A percentile compares a stretch with the other conserved stretches of the same genome.
phyloP scores from a whole-genome alignment of 2,113 vertebrate genomes.

The Pangasianodon hypophthalmus region DNA sequence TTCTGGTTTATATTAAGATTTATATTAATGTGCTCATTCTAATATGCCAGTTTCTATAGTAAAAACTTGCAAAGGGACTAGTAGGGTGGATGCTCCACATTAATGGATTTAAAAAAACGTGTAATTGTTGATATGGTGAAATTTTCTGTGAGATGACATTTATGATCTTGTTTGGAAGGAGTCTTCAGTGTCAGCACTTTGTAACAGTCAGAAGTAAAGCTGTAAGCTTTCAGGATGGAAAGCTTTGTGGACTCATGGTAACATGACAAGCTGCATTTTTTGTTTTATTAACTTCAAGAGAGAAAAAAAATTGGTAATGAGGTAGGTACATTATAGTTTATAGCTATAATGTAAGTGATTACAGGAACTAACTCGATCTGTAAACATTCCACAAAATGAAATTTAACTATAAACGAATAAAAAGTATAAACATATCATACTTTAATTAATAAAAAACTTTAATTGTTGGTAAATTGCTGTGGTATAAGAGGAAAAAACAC shows the following conservation, averaged over 20 bases:
- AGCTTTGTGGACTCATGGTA: not conserved
- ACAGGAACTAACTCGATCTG: not conserved
- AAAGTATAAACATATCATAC: not conserved
- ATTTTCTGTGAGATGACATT: not conserved
- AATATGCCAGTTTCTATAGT: not conserved
- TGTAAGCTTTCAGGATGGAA: not conserved
- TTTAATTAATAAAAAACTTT: not conserved
- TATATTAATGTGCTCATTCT: not conserved
- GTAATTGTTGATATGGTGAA: not conserved
- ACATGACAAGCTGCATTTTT: not conserved
- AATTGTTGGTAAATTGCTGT: too few species aligned
- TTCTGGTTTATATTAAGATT: not conserved
- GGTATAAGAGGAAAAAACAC: too few species aligned
- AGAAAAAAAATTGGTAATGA: not conserved
- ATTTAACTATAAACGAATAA: not conserved
- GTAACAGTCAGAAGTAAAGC: not conserved
- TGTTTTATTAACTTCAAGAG: not conserved
- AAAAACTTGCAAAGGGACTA: not conserved
- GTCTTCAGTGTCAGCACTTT: not conserved
- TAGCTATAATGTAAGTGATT: not conserved
- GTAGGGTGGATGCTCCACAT: not conserved
- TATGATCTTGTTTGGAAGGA: not conserved
- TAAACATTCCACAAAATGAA: not conserved
- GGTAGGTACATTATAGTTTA: not conserved
- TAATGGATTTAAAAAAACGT: not conserved